A percentile compares a stretch with the other conserved stretches of the same genome.
These are phyloP conservation scores for Psittacula echo DNA, from an alignment of 2,797 vertebrate genomes.

Conservation along the genomic window DNA sequence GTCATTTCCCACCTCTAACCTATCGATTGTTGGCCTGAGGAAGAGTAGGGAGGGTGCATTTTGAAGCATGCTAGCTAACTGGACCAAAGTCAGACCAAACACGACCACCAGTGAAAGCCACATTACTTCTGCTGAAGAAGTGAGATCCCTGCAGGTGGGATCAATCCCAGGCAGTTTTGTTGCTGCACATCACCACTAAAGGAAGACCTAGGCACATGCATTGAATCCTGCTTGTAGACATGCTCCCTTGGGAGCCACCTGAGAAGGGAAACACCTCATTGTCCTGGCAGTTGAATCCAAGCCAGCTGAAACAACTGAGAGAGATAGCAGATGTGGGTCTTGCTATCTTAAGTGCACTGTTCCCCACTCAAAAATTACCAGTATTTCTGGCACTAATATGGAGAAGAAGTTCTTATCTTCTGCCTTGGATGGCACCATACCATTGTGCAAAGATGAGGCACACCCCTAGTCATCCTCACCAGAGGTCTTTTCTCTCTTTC, in stretches of 20 bases:
- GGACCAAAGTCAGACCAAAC: background rate
- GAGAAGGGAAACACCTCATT: background rate
- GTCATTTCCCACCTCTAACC: background rate
- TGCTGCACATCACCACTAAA: background rate
- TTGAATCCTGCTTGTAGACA: background rate
- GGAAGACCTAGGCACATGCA: background rate
- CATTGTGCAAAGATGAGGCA: fast-evolving
- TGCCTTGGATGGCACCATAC: background rate
- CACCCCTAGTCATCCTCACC: background rate
- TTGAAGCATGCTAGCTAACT: background rate
- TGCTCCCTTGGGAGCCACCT: background rate
- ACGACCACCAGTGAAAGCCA: background rate
- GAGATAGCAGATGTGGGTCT: background rate
- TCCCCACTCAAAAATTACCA: background rate
- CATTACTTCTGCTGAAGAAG: background rate
- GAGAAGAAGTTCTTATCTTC: background rate
- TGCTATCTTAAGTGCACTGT: background rate
- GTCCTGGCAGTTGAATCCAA: background rate
- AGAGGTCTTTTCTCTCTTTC: background rate
- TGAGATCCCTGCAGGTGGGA: background rate
- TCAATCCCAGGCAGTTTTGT: background rate
- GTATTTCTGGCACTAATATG: background rate
- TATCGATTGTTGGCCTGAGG: background rate
- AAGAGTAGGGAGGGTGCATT: background rate
- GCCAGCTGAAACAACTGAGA: background rate